phyloP scores from a whole-genome alignment of 2,113 vertebrate genomes.

The Notothenia coriiceps region DNA sequence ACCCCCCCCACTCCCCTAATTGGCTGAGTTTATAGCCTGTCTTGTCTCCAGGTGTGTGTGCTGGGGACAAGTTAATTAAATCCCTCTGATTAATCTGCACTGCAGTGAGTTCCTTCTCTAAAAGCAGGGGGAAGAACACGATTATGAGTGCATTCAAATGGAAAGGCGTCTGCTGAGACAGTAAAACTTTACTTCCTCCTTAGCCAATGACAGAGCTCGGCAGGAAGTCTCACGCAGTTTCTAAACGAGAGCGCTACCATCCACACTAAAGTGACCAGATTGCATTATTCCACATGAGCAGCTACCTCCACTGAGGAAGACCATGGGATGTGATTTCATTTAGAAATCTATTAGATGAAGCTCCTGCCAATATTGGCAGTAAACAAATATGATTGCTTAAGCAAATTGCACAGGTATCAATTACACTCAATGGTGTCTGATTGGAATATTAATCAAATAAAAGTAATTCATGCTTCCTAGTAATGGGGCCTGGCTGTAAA shows the following conservation, averaged over 20 bases:
- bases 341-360: conserved; percentile 7
- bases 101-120: conserved; percentile 74
- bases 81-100: conserved; percentile 84
- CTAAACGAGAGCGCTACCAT: conserved; percentile 14
- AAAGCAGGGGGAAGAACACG: conserved; percentile 49
- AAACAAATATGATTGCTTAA: conserved; percentile 18
- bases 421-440: not conserved
- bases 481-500: not conserved
- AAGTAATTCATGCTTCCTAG: not conserved
- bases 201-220: conserved; percentile 28
- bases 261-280: conserved; percentile 39
- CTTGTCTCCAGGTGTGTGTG: conserved; percentile 80
- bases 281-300: conserved; percentile 47
- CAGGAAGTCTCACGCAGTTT: conserved; percentile 27
- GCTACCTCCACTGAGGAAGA: conserved; percentile 2
- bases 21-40: conserved; percentile 84
- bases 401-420: not conserved
- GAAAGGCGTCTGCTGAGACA: conserved; percentile 64
- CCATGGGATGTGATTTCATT: not conserved
- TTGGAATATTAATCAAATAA: not conserved
- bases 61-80: conserved; percentile 85
- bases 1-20: conserved; percentile 55
- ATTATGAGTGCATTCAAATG: conserved; percentile 59
- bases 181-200: conserved; percentile 54
- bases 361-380: not conserved